phyloP scores from a whole-genome alignment of 2,888 invertebrate genomes.

The Coenonympha glycerion region DNA sequence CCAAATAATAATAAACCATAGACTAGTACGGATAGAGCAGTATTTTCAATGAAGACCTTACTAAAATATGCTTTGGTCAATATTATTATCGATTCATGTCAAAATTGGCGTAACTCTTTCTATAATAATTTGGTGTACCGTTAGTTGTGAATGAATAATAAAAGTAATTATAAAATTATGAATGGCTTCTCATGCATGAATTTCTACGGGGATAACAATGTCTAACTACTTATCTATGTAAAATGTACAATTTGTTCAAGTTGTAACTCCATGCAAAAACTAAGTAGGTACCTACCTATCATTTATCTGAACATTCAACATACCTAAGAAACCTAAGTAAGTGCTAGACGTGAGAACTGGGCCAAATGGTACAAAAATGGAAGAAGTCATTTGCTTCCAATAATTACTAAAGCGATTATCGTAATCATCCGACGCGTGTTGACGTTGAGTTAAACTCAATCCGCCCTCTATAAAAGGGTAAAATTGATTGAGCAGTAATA shows the following conservation, averaged over 20 bases:
- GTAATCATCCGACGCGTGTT: slow-evolving; percentile 53
- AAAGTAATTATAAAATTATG: slow-evolving; percentile 41
- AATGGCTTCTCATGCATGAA: slow-evolving; percentile 44
- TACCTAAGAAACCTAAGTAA: no score
- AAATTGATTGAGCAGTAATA: slow-evolving; percentile 37
- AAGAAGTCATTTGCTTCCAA: slow-evolving; percentile 59
- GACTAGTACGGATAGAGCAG: slow-evolving; percentile 10
- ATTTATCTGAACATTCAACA: no score
- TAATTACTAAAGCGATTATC: slow-evolving; percentile 64
- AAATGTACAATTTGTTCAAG: no score
- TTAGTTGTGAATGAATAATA: slow-evolving; percentile 48
- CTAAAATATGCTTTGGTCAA: slow-evolving; percentile 32
- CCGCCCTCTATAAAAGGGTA: slow-evolving; percentile 51
- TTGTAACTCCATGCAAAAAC: no score
- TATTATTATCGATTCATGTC: slow-evolving; percentile 39
- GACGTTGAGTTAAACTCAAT: slow-evolving; percentile 60
- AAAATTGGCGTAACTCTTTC: slow-evolving; percentile 46
- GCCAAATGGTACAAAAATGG: slow-evolving; percentile 36
- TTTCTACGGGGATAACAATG: no score
- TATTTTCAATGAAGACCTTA: slow-evolving; percentile 12
- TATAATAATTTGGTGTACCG: slow-evolving; percentile 31
- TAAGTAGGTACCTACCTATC: no score
- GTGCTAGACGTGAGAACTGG: slow-evolving; percentile 47
- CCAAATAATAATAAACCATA: slow-evolving; percentile 31
- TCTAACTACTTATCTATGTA: no score